Conservation (phyloP, 1,140 invertebrate genomes). For the Drosophila kikkawai region DNA sequence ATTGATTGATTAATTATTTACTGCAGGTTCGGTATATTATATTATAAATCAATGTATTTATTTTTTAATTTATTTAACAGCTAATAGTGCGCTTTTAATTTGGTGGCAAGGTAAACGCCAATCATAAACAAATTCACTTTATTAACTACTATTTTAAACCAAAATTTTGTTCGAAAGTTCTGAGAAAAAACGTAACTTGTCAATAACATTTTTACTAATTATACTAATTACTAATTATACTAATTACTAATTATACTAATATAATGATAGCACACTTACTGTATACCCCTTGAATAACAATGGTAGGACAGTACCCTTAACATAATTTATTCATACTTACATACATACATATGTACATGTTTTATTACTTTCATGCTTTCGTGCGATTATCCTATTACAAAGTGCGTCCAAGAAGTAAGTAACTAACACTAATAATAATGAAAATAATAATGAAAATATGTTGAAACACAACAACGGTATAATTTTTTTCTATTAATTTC, state of each 20-base stretch:
- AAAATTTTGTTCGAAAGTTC: neutral
- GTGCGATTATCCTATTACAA: slow-evolving; percentile 8
- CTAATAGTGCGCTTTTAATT: slow-evolving; percentile 70
- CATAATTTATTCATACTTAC: neutral
- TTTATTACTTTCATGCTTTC: slow-evolving; percentile 40
- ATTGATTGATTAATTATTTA: too few species aligned
- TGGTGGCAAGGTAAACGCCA: slow-evolving; percentile 78
- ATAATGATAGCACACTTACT: neutral
- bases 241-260: too few species aligned
- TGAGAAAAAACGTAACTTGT: neutral
- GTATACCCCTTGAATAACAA: neutral
- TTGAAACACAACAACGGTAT: too few species aligned
- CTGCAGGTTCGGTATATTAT: neutral
- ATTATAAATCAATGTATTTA: neutral
- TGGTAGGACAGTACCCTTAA: too few species aligned
- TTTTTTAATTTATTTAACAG: slow-evolving; percentile 58
- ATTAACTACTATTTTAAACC: neutral
- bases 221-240: too few species aligned
- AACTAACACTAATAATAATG: slow-evolving; percentile 5
- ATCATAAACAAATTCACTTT: neutral
- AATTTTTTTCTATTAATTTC: too few species aligned
- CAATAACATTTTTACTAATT: neutral
- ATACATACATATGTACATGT: neutral
- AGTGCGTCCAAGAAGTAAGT: slow-evolving; percentile 84
- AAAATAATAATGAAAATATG: too few species aligned